Evolutionary conservation across 2,113 vertebrate species (phyloP).

Genomic region (Tauraco erythrolophus): DNA sequence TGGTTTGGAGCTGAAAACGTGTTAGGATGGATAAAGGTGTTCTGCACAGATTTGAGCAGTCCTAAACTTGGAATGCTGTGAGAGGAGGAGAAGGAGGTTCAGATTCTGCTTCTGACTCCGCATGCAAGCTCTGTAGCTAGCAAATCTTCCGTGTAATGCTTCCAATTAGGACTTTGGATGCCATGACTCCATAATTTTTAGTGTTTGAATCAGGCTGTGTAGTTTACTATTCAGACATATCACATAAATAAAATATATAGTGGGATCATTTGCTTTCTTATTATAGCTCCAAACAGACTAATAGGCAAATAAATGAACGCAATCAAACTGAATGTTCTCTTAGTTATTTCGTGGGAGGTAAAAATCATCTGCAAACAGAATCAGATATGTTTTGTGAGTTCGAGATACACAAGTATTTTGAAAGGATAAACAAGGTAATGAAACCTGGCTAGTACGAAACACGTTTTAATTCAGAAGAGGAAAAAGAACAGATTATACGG

Average conservation of each 20-base stretch:
- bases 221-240: background rate
- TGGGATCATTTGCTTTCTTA: conserved; percentile 34
- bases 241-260: conserved; percentile 59
- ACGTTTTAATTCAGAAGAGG: background rate
- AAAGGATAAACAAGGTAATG: conserved; percentile 48
- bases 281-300: conserved; percentile 51
- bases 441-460: background rate
- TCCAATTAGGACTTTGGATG: background rate
- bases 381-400: background rate
- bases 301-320: conserved; percentile 48
- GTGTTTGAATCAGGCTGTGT: background rate
- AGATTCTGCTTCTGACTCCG: background rate
- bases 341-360: background rate
- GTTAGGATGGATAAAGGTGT: background rate
- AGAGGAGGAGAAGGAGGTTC: background rate
- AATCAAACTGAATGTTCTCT: conserved; percentile 43
- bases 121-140: background rate
- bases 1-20: background rate
- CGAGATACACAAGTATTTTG: background rate
- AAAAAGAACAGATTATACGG: background rate
- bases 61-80: background rate
- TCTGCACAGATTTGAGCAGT: accelerated
- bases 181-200: background rate
- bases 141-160: background rate
- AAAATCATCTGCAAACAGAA: conserved; percentile 28